phyloP scores from a whole-genome alignment of 2,888 invertebrate genomes.

The Argyra leucocephala region DNA sequence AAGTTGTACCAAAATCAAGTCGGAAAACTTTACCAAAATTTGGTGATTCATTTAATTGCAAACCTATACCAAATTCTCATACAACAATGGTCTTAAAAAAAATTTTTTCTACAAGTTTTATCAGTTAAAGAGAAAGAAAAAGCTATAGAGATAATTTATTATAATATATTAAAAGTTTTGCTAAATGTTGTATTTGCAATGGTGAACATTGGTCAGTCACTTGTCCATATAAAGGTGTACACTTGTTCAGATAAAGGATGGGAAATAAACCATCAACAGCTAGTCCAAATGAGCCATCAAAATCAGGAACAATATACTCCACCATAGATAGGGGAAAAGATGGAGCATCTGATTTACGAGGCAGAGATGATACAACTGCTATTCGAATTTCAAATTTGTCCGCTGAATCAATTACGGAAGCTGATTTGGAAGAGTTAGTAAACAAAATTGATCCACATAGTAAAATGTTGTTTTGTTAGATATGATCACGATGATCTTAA shows the following conservation, averaged over 20 bases:
- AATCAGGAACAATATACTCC: slow-evolving; percentile 67
- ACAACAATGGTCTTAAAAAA: slow-evolving; percentile 94
- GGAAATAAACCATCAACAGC: slow-evolving; percentile 48
- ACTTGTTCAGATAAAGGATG: slow-evolving; percentile 56
- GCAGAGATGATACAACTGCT: slow-evolving; percentile 75
- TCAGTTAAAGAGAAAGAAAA: slow-evolving; percentile 82
- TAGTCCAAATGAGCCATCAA: slow-evolving; percentile 36
- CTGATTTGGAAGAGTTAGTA: slow-evolving; percentile 91
- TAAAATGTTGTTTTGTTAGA: too few relatives aligned
- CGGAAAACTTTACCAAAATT: slow-evolving; percentile 95
- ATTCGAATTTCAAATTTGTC: slow-evolving; percentile 96
- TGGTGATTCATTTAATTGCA: slow-evolving; percentile 80
- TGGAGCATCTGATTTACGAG: slow-evolving; percentile 55
- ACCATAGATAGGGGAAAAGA: slow-evolving; percentile 78
- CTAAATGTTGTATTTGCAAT: slow-evolving; percentile 78
- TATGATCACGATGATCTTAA: too few relatives aligned
- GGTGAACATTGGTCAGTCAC: slow-evolving; percentile 98
- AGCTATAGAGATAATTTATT: slow-evolving; percentile 76
- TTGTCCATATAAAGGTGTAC: slow-evolving; percentile 95
- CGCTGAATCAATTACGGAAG: slow-evolving; percentile 87
- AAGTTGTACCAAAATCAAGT: slow-evolving; percentile 76
- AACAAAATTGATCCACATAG: slow-evolving; percentile 86
- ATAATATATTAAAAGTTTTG: slow-evolving; percentile 67
- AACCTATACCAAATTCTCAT: slow-evolving; percentile 96
- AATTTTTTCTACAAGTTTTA: slow-evolving; percentile 87